A percentile compares a stretch with the other conserved stretches of the same genome.
Conservation (phyloP, 2,888 invertebrate species). For the Aphrophora alni region DNA sequence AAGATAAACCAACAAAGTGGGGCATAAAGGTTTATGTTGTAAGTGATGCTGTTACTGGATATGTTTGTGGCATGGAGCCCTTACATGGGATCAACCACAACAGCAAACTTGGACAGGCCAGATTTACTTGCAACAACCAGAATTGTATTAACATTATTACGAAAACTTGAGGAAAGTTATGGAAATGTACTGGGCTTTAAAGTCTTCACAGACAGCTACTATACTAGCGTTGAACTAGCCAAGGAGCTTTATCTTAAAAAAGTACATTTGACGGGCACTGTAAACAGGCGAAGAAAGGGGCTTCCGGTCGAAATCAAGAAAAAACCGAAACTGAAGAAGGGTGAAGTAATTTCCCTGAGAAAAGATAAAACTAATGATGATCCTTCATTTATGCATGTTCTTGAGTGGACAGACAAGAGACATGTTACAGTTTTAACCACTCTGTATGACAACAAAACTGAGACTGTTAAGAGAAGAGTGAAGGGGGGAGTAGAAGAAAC, state of each 20-base stretch:
- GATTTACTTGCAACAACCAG: neutral
- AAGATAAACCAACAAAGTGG: too few relatives aligned
- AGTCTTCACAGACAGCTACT: slow-evolving; percentile 30
- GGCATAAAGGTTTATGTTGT: neutral
- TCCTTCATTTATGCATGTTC: slow-evolving; percentile 24
- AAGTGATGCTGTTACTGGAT: neutral
- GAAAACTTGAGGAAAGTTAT: neutral
- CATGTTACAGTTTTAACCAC: neutral
- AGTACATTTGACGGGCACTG: slow-evolving; percentile 33
- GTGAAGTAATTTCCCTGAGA: slow-evolving; percentile 13
- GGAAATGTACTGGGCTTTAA: neutral
- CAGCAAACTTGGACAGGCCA: neutral
- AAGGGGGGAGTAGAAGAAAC: slow-evolving; percentile 11
- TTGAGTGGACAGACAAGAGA: slow-evolving; percentile 34
- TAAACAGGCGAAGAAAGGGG: slow-evolving; percentile 1
- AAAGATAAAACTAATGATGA: slow-evolving; percentile 10
- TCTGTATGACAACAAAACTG: slow-evolving; percentile 4
- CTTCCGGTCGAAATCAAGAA: slow-evolving; percentile 17
- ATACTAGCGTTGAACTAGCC: slow-evolving; percentile 22
- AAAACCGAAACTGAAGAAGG: slow-evolving; percentile 2
- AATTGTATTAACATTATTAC: neutral
- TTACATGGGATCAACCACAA: too few relatives aligned
- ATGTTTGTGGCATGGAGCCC: slow-evolving; percentile 14
- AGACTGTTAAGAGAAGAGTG: slow-evolving; percentile 7
- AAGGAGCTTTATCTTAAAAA: slow-evolving; percentile 19